Evolutionary conservation across 2,113 vertebrate genomes (phyloP).

Genomic region (Ophthalmolycus amberensis): DNA sequence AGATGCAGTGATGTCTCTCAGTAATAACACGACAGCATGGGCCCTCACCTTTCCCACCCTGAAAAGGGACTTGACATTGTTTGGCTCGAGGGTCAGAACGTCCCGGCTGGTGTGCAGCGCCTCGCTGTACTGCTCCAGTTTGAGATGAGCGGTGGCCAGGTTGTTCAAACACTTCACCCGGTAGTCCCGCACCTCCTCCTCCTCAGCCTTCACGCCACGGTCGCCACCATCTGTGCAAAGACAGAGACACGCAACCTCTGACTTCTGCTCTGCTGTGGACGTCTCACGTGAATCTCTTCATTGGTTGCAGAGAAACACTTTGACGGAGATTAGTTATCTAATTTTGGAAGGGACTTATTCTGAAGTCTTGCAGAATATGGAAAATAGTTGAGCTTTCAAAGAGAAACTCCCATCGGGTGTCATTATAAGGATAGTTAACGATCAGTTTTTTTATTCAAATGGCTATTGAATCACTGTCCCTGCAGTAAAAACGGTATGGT

Average conservation of each 20-base stretch:
- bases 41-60: constrained; percentile 85
- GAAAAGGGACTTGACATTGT: constrained; percentile 87
- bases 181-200: constrained; percentile 85
- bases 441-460: constrained; percentile 34
- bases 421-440: constrained; percentile 21
- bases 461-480: neutral
- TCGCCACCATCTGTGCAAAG: constrained; percentile 63
- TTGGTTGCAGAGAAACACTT: neutral
- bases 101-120: constrained; percentile 84
- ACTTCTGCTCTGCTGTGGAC: constrained; percentile 3
- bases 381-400: neutral
- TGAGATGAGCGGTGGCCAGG: constrained; percentile 85
- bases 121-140: constrained; percentile 81
- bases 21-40: neutral
- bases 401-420: neutral
- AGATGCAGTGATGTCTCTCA: neutral
- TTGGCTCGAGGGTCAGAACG: constrained; percentile 81
- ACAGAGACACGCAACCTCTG: constrained; percentile 26
- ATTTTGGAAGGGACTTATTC: neutral
- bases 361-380: neutral
- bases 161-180: constrained; percentile 91
- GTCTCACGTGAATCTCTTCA: neutral
- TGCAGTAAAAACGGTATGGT: constrained; percentile 8
- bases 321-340: neutral
- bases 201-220: constrained; percentile 68